These are phyloP conservation scores for Falco columbarius DNA, from an alignment of 2,797 vertebrate species.

Conservation along the genomic window DNA sequence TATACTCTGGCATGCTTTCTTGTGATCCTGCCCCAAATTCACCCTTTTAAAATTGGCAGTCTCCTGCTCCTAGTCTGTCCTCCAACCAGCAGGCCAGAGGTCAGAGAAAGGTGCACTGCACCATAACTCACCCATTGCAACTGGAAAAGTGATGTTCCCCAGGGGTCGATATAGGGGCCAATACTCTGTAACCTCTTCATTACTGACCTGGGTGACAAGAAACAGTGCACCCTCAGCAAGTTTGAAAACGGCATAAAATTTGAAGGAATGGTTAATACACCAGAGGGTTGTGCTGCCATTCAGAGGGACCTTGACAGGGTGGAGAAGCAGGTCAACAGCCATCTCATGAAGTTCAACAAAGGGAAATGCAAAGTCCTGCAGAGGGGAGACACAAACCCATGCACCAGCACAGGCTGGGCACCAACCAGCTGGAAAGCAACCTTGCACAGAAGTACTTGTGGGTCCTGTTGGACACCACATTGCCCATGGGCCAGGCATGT, in stretches of 20 bases:
- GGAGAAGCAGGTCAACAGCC: background rate
- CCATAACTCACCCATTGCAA: accelerated
- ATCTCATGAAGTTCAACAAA: background rate
- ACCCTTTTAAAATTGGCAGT: background rate
- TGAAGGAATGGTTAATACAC: background rate
- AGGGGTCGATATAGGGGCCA: background rate
- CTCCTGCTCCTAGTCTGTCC: background rate
- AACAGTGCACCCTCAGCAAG: background rate
- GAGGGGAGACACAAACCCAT: background rate
- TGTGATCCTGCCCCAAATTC: background rate
- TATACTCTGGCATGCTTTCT: background rate
- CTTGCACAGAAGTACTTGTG: background rate
- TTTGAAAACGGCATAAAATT: background rate
- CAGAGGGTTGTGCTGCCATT: background rate
- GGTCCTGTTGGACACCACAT: background rate
- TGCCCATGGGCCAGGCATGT: background rate
- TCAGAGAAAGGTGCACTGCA: background rate
- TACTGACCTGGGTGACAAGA: background rate
- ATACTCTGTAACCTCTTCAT: background rate
- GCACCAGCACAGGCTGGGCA: background rate
- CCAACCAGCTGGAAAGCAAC: background rate
- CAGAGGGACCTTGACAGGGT: background rate
- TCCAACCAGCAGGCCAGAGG: background rate
- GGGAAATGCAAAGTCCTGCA: background rate
- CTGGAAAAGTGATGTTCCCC: background rate